Evolutionary conservation across 2,113 vertebrate species (phyloP).

Genomic region (Caloenas nicobarica): DNA sequence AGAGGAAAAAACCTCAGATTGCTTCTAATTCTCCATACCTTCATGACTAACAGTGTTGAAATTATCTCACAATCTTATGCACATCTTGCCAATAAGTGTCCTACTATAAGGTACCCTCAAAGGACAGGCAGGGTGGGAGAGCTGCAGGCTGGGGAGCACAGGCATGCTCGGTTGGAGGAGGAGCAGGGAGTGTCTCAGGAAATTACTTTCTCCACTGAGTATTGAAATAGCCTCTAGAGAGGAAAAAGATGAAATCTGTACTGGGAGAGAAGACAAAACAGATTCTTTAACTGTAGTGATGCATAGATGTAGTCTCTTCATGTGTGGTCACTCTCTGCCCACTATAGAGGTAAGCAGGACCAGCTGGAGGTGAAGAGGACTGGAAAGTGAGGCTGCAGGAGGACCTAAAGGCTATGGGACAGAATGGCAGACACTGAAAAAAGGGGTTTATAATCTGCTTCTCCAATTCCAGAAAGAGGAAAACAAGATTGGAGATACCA

Average conservation of each 20-base stretch:
- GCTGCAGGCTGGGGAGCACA: neutral
- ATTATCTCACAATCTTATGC: neutral
- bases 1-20: neutral
- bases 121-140: neutral
- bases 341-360: neutral
- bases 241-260: neutral
- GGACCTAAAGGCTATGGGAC: neutral
- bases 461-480: neutral
- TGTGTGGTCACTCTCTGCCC: neutral
- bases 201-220: neutral
- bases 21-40: neutral
- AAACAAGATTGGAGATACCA: neutral
- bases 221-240: neutral
- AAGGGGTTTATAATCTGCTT: neutral
- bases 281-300: neutral
- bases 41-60: neutral
- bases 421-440: neutral
- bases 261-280: neutral
- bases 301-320: fast-evolving
- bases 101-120: neutral
- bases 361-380: neutral
- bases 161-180: neutral
- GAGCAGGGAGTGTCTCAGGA: neutral
- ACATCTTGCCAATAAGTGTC: neutral
- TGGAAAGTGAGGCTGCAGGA: neutral